A percentile compares a stretch with the other conserved stretches of the same genome.
Conservation (phyloP, 2,797 vertebrate genomes). For the Oreortyx pictus region DNA sequence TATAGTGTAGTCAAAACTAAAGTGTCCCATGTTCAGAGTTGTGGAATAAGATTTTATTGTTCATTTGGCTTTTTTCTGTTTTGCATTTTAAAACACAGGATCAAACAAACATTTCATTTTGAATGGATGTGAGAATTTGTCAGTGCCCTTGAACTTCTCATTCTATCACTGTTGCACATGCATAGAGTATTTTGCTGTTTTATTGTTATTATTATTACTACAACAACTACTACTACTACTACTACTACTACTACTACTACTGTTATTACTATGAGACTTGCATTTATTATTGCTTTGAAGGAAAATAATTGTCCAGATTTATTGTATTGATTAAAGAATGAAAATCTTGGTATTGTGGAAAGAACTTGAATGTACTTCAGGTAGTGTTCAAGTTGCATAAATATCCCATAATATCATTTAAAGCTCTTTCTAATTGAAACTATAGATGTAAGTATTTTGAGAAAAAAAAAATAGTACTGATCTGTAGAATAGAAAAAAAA, state of each 20-base stretch:
- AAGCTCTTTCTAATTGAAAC: not conserved
- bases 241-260: no score
- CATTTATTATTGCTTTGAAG: not conserved
- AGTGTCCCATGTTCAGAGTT: not conserved
- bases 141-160: not conserved
- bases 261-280: not conserved
- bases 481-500: not conserved
- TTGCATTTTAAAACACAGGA: not conserved
- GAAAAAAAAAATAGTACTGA: not conserved
- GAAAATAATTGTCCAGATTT: not conserved
- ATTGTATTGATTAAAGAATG: not conserved
- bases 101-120: rapidly evolving
- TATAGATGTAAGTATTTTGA: not conserved
- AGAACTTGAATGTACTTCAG: not conserved
- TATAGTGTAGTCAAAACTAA: not conserved
- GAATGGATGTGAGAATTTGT: not conserved
- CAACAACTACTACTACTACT: no score
- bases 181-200: not conserved
- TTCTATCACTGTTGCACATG: not conserved
- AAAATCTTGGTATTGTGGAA: not conserved
- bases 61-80: not conserved
- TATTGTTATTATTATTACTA: no score
- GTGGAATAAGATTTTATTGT: not conserved
- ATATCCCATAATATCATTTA: not conserved
- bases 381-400: not conserved